Conservation (phyloP, 2,888 invertebrate genomes). For the Leistus spinibarbis region DNA sequence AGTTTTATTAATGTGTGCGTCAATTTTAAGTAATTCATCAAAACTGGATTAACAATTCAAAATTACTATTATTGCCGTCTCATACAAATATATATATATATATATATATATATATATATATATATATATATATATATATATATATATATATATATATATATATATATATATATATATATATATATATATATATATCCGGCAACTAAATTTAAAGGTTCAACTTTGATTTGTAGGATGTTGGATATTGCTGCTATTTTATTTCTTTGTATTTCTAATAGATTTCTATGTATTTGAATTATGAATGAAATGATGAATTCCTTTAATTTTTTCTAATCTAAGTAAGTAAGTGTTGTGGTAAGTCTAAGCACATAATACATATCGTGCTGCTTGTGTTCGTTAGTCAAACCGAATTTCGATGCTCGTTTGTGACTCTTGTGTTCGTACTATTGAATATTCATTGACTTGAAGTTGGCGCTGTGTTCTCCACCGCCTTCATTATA, state of each 20-base stretch:
- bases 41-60: too few species aligned
- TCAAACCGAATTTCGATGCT: slow-evolving; percentile 45
- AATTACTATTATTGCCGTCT: background rate
- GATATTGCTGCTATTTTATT: too few species aligned
- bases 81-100: background rate
- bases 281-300: background rate
- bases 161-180: too few species aligned
- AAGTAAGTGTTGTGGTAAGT: too few species aligned
- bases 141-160: background rate
- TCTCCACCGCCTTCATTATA: slow-evolving; percentile 37
- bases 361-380: background rate
- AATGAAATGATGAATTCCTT: slow-evolving; percentile 20
- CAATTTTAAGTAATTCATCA: background rate
- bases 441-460: slow-evolving; percentile 50
- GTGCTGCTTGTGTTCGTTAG: slow-evolving; percentile 15
- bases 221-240: too few species aligned
- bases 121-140: background rate
- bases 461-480: slow-evolving; percentile 38
- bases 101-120: background rate
- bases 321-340: slow-evolving; percentile 33
- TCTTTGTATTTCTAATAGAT: background rate
- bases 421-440: slow-evolving; percentile 49
- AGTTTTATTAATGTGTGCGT: background rate
- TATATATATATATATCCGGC: too few species aligned
- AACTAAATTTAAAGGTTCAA: too few species aligned